Percentiles rank a stretch among this genome's conserved stretches.
Evolutionary conservation across 2,113 vertebrate species (phyloP).

Genomic region (Chaetops frenatus): DNA sequence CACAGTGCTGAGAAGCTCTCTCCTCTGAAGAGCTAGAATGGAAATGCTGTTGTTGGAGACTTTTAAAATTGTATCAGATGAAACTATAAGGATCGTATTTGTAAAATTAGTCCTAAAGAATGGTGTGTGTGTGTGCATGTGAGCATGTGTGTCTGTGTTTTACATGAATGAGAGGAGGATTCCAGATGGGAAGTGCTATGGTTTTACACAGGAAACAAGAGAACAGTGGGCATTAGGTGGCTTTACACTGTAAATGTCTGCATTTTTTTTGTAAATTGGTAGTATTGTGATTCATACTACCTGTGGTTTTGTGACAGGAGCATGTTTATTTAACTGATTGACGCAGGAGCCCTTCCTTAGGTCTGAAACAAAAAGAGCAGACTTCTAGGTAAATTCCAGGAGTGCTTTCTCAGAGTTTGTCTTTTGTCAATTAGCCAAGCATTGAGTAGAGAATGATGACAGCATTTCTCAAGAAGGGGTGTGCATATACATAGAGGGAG

Average conservation of each 20-base stretch:
- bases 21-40: not conserved
- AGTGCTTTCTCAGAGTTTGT: not conserved
- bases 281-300: not conserved
- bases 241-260: not conserved
- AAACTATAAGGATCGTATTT: not conserved
- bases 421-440: not conserved
- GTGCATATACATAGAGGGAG: not conserved
- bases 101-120: not conserved
- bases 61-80: not conserved
- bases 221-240: not conserved
- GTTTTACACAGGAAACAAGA: not conserved
- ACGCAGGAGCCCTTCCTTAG: not conserved
- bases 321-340: not conserved
- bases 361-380: not conserved
- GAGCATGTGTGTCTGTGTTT: not conserved
- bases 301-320: not conserved
- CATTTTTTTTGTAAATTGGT: not conserved
- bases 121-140: not conserved
- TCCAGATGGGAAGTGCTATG: not conserved
- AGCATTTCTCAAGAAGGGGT: not conserved
- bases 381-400: not conserved
- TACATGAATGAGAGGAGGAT: not conserved
- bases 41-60: not conserved
- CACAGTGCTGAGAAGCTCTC: not conserved
- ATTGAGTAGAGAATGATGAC: not conserved